Percentiles rank a stretch among this genome's conserved stretches.
Conservation (phyloP, 2,797 vertebrate genomes). For the Sarcoramphus papa region DNA sequence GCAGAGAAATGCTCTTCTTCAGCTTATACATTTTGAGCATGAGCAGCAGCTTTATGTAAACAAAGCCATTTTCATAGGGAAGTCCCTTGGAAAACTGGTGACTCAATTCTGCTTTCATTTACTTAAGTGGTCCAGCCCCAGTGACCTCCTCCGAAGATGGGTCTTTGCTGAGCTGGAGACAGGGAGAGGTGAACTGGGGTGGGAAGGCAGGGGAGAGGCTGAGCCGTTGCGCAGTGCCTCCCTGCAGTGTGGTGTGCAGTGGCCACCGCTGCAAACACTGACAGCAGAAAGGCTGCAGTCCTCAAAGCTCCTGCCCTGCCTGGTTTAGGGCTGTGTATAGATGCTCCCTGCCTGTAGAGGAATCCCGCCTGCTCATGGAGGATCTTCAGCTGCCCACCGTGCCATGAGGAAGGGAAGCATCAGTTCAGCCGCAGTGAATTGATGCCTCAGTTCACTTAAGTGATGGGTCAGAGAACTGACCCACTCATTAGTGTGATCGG, state of each 20-base stretch:
- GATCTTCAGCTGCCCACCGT: background rate
- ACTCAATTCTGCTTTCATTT: background rate
- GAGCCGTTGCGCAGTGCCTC: background rate
- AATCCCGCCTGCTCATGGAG: background rate
- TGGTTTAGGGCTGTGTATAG: background rate
- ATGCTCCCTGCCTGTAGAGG: background rate
- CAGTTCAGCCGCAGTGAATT: background rate
- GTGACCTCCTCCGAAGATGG: background rate
- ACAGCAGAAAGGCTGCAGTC: background rate
- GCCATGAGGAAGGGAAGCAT: background rate
- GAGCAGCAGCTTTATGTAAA: background rate
- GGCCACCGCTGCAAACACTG: fast-evolving
- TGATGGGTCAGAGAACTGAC: background rate
- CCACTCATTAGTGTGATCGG: background rate
- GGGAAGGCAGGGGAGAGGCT: background rate
- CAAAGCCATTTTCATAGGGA: background rate
- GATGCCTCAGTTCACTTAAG: background rate
- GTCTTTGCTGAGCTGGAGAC: background rate
- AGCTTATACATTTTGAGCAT: background rate
- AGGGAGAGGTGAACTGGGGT: background rate
- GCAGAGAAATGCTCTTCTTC: background rate
- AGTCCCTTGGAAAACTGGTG: background rate
- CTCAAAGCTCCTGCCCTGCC: background rate
- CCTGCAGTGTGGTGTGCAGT: fast-evolving
- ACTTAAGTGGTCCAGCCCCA: background rate